Evolutionary conservation across 2,113 vertebrate genomes (phyloP), one percentile per base, ranked within the genome.

Genomic region (Hippocampus zosterae): DNA sequence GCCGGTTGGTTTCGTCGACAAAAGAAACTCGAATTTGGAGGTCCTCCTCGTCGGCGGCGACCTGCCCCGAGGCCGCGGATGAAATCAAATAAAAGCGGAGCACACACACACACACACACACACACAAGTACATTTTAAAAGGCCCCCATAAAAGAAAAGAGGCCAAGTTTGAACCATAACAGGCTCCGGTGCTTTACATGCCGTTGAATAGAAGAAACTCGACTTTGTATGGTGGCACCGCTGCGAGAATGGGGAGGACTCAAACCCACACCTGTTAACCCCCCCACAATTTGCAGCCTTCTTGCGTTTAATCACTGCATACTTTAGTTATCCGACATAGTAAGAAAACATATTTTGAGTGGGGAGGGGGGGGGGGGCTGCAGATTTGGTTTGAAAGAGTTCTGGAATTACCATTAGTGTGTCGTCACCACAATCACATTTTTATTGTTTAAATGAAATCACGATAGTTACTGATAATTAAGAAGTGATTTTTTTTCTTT

Each of bases 211-310:
- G 80, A 72, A 82, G 79, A 75, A 71, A 86, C 63, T 71, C 79
- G 81, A 74, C 81, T 83, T 81, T 86, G 81, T 77, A 80, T 85
- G 85, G 83, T 73, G 72, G 81, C 69, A 19, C 76, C 83, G 65
- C 67, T 78, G 81, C 76, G 78, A 71, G 72, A 79, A 86, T 87
- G 85, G 86, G 82, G 88, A 84, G 86, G 88, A 88, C 88, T 89
- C 82, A 86, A 87, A 81, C 83, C 77, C 84, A 86, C 74, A n/a
- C n/a, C n/a, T n/a, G n/a, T n/a, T n/a, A n/a, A n/a, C 1, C 5
- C 33, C 33, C 4, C 3, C 33, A 42, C 41, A 42, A 9, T 12
- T 10, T 42, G 1, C 8, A 12, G 8, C 9, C 41, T 42, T 42
- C 9, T 42, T 12, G 11, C 41, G 2, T 12, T 42, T 42, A 9